Evolutionary conservation across 2,797 vertebrate species (phyloP).

Genomic region (Denticeps clupeoides): DNA sequence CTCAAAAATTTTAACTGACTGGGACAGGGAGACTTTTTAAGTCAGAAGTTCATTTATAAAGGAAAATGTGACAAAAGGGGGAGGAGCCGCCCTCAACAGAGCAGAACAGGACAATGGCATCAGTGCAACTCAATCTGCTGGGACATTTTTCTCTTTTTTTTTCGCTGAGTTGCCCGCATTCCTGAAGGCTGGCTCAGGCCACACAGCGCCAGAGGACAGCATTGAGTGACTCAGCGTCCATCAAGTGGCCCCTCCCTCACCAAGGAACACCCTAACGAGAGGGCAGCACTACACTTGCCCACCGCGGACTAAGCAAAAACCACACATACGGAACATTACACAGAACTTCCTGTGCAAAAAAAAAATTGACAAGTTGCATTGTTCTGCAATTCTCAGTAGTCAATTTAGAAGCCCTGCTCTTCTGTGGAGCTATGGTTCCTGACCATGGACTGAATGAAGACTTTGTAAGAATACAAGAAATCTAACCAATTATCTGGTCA

Average conservation of each 20-base stretch:
- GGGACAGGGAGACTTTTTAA: too few relatives aligned
- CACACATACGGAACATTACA: too few relatives aligned
- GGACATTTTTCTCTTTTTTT: slow-evolving; percentile 26
- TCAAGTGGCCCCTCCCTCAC: slow-evolving; percentile 6
- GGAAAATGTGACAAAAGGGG: background rate
- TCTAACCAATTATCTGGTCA: too few relatives aligned
- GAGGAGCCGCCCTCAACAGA: slow-evolving; percentile 1
- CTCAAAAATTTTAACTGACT: too few relatives aligned
- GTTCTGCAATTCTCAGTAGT: too few relatives aligned
- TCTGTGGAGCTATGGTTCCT: too few relatives aligned
- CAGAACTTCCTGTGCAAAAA: too few relatives aligned
- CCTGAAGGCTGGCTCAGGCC: slow-evolving; percentile 34
- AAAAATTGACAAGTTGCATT: too few relatives aligned
- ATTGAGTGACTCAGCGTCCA: slow-evolving; percentile 31
- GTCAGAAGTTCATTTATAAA: too few relatives aligned
- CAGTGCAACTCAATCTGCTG: slow-evolving; percentile 24
- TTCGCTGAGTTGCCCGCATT: slow-evolving; percentile 38
- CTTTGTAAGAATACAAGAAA: too few relatives aligned
- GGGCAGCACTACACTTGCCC: background rate
- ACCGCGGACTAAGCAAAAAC: background rate
- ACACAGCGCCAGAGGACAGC: slow-evolving; percentile 26
- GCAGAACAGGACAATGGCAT: slow-evolving; percentile 20
- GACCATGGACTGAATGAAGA: too few relatives aligned
- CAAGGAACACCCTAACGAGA: background rate
- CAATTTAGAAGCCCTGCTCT: too few relatives aligned